Base-by-base conservation (phyloP, 2,888 invertebrate species). In the Nephrotoma flavescens region DNA sequence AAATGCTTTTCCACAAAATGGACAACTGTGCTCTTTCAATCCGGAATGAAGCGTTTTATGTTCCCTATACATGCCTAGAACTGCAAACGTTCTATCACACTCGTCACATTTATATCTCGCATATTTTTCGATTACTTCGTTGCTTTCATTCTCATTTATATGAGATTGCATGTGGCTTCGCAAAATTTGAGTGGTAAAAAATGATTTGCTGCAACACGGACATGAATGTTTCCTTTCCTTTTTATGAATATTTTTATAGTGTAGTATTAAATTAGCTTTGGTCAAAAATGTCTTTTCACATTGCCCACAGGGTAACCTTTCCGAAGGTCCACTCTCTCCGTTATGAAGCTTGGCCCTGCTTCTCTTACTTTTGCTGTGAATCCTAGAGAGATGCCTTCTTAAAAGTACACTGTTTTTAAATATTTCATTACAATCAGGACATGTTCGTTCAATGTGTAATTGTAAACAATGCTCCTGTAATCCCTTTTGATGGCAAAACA, bases 401-500 rank as follows among this genome's bases (percentile, higher is more conserved):
- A 94, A 90, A 87, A 93, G 91, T 88, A 94, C 94, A 2, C 89
- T 92, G 91, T 93, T 93, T 11, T 93, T 90, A 88, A 93, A 93
- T 9, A 93, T 93, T 87, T 93, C 93, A 87, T 92, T 89, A 87
- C 94, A 94, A 41, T 93, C 89, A 86, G 93, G 92, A 88, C 94
- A 94, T 47, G 93, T 90, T 89, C 94, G 93, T 0, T 93, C 94
- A 0, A 93, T 94, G 87, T 94, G 94, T 7, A 93, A 90, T 4
- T 93, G 90, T 12, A 93, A 92, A 88, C 94, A 57, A 3, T 57
- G 52, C n/a, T 15, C 6, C 6, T 15, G 5, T 57, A 57, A 57
- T 15, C 15, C 52, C 15, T 57, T 57, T 0, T 57, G 2, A 15
- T 57, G 52, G 7, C 52, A 57, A 57, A 57, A 57, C 15, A 4